phyloP scores from a whole-genome alignment of 2,113 vertebrate species.

The Pyxicephalus adspersus region DNA sequence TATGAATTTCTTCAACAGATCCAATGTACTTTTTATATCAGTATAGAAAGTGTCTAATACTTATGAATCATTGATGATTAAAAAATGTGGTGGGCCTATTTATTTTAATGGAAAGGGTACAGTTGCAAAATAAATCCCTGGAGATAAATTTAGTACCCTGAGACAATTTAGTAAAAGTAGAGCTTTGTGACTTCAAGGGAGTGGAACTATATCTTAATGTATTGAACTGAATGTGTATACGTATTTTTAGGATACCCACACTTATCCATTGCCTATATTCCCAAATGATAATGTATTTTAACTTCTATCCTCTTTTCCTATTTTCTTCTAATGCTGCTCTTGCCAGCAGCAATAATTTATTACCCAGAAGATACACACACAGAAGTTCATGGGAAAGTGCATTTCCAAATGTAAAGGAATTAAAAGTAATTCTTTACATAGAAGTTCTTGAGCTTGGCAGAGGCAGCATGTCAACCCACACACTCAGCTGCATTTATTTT shows the following conservation, averaged over 20 bases:
- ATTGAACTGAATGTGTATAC: background rate
- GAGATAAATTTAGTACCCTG: no score
- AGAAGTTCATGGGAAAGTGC: background rate
- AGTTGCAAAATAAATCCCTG: no score
- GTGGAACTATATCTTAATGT: no score
- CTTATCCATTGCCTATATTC: no score
- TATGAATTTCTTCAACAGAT: no score
- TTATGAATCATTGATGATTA: no score
- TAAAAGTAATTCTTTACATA: background rate
- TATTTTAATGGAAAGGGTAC: no score
- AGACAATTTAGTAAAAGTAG: no score
- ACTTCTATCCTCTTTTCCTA: background rate
- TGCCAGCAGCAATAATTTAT: background rate
- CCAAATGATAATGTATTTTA: background rate
- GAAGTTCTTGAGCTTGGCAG: background rate
- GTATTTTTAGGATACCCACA: background rate
- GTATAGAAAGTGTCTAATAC: no score
- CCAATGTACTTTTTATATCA: no score
- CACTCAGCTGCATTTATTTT: constrained; percentile 1
- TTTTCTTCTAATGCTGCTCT: background rate
- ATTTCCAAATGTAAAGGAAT: background rate
- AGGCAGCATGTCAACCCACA: constrained; percentile 12
- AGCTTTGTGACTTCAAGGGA: no score
- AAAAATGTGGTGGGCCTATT: no score
- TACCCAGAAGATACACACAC: background rate